Conservation (phyloP, 2,113 vertebrate species). For the Gulo gulo region DNA sequence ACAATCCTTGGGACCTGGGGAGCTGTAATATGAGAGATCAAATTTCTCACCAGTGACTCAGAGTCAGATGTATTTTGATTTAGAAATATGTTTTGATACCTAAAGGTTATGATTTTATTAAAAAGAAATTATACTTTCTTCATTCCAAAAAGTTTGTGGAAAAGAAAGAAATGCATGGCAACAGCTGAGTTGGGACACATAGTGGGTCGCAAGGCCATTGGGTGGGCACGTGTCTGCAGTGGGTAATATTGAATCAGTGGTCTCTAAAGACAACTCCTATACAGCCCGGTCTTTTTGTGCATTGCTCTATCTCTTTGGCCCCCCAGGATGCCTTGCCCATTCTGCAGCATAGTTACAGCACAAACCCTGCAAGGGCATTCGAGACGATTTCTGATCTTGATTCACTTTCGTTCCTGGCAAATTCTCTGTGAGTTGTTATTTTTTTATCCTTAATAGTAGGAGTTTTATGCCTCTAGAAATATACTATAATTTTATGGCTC, state of each 20-base stretch:
- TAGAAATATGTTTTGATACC: conserved; percentile 20
- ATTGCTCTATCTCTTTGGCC: not conserved
- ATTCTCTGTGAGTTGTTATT: conserved; percentile 44
- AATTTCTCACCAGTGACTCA: not conserved
- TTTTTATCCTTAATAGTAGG: conserved; percentile 51
- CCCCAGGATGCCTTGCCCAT: not conserved
- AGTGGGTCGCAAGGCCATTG: not conserved
- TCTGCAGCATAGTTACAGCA: not conserved
- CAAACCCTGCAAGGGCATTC: not conserved
- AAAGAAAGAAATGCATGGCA: not conserved
- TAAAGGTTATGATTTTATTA: not conserved
- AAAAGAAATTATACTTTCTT: conserved; percentile 9
- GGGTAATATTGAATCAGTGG: not conserved
- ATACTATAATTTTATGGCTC: conserved; percentile 43
- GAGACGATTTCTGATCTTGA: conserved; percentile 40
- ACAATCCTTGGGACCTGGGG: not conserved
- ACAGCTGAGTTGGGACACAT: not conserved
- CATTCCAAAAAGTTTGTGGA: not conserved
- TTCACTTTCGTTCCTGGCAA: conserved; percentile 53
- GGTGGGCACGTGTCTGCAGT: rapidly evolving
- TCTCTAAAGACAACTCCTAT: not conserved
- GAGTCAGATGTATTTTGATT: conserved; percentile 25
- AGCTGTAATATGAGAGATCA: not conserved
- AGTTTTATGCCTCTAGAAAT: conserved; percentile 57
- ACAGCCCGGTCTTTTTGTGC: not conserved